Conservation (phyloP, 2,113 vertebrate genomes). For the Cathartes aura region DNA sequence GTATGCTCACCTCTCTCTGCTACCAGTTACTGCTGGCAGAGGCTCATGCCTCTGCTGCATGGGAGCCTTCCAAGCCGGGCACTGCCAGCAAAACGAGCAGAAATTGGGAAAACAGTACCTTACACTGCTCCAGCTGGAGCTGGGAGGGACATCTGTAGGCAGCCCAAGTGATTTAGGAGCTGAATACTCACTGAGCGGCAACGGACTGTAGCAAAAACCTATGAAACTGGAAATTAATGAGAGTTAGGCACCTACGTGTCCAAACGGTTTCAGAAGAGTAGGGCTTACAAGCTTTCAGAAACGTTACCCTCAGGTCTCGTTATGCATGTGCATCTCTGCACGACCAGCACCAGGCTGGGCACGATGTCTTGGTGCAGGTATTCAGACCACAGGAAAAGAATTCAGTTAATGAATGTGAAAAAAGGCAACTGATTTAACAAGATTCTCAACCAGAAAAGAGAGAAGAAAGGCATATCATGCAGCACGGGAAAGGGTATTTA, state of each 20-base stretch:
- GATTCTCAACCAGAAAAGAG: background rate
- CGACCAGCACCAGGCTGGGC: background rate
- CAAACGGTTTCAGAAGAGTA: background rate
- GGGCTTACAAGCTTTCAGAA: background rate
- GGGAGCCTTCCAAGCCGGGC: background rate
- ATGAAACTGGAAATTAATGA: background rate
- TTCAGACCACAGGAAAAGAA: background rate
- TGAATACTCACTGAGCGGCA: background rate
- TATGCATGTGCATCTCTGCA: background rate
- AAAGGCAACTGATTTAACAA: background rate
- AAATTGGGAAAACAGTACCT: background rate
- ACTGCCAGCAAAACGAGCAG: background rate
- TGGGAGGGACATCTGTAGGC: background rate
- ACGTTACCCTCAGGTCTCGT: rapidly evolving
- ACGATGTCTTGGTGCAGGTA: rapidly evolving
- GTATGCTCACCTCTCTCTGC: background rate
- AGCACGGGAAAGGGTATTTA: background rate
- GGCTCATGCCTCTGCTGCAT: rapidly evolving
- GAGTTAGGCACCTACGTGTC: background rate
- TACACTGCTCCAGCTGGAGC: background rate
- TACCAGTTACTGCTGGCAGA: background rate
- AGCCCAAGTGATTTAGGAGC: background rate
- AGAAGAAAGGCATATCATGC: background rate
- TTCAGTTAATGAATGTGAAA: background rate
- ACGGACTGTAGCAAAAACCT: background rate